Base-by-base conservation (phyloP, 2,888 invertebrate species). In the Xestia ashworthii region DNA sequence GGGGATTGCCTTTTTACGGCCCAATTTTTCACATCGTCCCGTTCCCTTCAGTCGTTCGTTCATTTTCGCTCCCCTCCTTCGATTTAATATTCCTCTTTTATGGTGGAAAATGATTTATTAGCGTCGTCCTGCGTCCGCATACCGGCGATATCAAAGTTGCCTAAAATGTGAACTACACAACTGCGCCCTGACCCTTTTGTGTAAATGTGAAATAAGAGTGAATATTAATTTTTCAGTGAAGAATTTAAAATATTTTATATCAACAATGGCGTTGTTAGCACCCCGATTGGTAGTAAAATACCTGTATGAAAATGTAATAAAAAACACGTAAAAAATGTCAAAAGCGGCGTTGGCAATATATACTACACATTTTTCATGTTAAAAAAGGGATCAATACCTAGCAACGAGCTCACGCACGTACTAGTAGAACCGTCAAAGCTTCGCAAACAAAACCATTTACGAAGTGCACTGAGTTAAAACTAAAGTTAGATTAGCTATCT, bases 71-170 rank as follows among this genome's bases (percentile, higher is more conserved):
- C 92, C 81, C 81, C 85, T 93, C 92, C 91, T 94, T 93, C 93
- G 92, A 95, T 95, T 94, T 94, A 94, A 95, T 95, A 94, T 94
- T 94, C 94, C 92, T 91, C 92, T 92, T 95, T 94, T 94, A 94
- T 93, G 92, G 93, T 89, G 87, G 82, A 89, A 93, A 93, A 94
- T 95, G 94, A 95, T 95, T 95, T 95, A 94, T 95, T 93, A 92
- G 90, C 88, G 89, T 83, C 88, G 89, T 89, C 87, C 85, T 88
- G 88, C 87, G 88, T 89, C 89, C 89, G 89, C 88, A 86, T 86
- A 86, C 88, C 90, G 60, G 65, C 90, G 92, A 92, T 93, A 93
- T 89, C 91, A 86, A 89, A 89, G 90, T 92, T 92, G 91, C 89
- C 90, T 88, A 92, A 91, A 92, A 92, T 91, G 88, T 88, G 82